Base-by-base conservation (phyloP, 2,113 vertebrate genomes). In the Nycticryphes semicollaris region DNA sequence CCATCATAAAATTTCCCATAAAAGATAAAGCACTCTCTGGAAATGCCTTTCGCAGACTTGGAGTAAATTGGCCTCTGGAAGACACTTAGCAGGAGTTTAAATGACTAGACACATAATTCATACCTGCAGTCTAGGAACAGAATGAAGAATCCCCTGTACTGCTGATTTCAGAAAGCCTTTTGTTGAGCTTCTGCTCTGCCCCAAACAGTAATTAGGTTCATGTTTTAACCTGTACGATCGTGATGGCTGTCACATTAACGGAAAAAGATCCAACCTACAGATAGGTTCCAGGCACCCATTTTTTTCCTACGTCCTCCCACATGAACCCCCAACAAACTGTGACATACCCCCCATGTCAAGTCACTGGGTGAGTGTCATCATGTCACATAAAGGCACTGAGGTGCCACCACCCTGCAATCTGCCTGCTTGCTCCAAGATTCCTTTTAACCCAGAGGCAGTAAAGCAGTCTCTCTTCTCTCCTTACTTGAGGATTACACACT, bases 1-100 rank as follows among this genome's bases (percentile, higher is more conserved):
- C 33, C 43, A 41, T 69, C 75, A 88, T 92, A 93, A 97, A 96
- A 85, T 56, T 63, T 72, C 75, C 37, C 50, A 69, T 90, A 94
- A 91, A 91, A 39, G 12, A 84, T 60, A 91, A 90, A 90, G 53
- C 57, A 75, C 74, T 75, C 77, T 89, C 70, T 87, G 67, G 88
- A 95, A 93, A 91, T 60, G 85, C 24, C 33, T 69, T 79, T 72
- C 85, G 85, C 67, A 85, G 53, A 30, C 27, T 75, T 66, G 39
- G 48, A 45, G 79, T 73, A 94, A 96, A 94, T 76, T 68, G 25
- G 82, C 39, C 70, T 87, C 90, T 68, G 67, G 81, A 94, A 96
- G 78, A 85, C 66, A 72, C 35, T 76, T 78, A 74, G n/a, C 47
- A 33, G 31, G 37, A 89, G 47, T 72, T 95, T 87, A 89, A 94